A percentile compares a stretch with the other conserved stretches of the same genome.
phyloP scores from a whole-genome alignment of 23 tunicate genomes.

The Diplosoma virens region DNA sequence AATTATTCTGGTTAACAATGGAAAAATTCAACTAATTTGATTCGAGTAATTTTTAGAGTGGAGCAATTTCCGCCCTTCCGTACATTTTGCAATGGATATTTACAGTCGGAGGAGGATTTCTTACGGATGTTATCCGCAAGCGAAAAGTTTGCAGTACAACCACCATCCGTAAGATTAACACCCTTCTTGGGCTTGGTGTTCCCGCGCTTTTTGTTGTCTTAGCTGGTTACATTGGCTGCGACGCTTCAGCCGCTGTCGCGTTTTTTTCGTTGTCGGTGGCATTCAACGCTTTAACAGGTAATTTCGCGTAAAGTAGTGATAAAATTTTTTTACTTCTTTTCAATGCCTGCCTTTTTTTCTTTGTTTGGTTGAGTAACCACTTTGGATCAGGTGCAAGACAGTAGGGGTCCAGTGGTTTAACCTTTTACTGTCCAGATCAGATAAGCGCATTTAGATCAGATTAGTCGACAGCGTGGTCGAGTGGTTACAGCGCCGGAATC shows the following conservation, averaged over 20 bases:
- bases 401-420: too few species aligned
- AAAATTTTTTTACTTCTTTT: too few species aligned
- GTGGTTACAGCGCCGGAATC: too few species aligned
- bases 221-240: slow-evolving; percentile 75
- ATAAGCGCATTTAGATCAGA: too few species aligned
- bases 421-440: too few species aligned
- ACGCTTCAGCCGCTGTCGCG: slow-evolving; percentile 49
- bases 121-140: slow-evolving; percentile 48
- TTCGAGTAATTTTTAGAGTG: slow-evolving; percentile 35
- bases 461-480: too few species aligned
- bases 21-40: too few species aligned
- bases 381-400: too few species aligned
- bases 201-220: slow-evolving; percentile 59
- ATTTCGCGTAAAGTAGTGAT: too few species aligned
- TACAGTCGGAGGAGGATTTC: slow-evolving; percentile 49
- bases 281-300: slow-evolving; percentile 60
- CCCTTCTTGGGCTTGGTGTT: slow-evolving; percentile 50
- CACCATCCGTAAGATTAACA: slow-evolving; percentile 54
- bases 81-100: slow-evolving; percentile 55
- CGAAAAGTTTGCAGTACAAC: not conserved
- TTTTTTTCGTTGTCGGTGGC: slow-evolving; percentile 62
- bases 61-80: slow-evolving; percentile 46
- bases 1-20: too few species aligned
- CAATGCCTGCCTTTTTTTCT: too few species aligned
- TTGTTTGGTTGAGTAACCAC: too few species aligned